Base-by-base conservation (phyloP, 2,888 invertebrate species). In the Phalera bucephala region DNA sequence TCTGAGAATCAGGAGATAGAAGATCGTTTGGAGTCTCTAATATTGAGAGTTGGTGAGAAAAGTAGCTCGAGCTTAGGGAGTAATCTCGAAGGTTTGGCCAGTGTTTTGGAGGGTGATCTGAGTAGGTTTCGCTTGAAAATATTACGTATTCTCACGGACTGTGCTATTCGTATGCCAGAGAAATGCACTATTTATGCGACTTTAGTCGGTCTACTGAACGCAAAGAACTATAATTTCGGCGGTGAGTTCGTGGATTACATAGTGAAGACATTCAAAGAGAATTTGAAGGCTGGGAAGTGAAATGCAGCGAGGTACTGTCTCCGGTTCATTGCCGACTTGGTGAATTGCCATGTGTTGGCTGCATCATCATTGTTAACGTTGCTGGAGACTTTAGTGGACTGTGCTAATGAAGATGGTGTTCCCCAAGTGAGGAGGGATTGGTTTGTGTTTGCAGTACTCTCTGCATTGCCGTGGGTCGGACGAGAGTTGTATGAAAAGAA, bases 111-210 rank as follows among this genome's bases (percentile, higher is more conserved):
- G 87, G 97, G 97, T 0, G 99, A 99, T 83, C 88, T 99, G 53
- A 95, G 96, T 35, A 95, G 96, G 34, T 99, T 98, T 76, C 95
- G 98, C 28, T 91, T 94, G 1, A 98, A 98, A 80, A 98, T 99
- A 48, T 88, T 99, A 28, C 93, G 96, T 44, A 97, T 98, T 45
- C 90, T 99, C 1, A 96, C 96, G 2, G 97, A 98, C 66, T 99
- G 99, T 88, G 98, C 98, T 8, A 95, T 97, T 33, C 95, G 95
- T 55, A 96, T 97, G 95, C 99, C 99, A 0, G 99, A 99, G 73
- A 99, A 99, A 86, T 96, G 98, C 69, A 97, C 99, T 0, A 97
- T 99, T 31, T 99, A 99, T 70, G 97, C 99, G 0, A 99, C 99
- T 0, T 88, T 99, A 10, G 98, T 99, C 31, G 99, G 99, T 8